Conservation (phyloP, 2,888 invertebrate species). For the Disparrhopalites patrizii region DNA sequence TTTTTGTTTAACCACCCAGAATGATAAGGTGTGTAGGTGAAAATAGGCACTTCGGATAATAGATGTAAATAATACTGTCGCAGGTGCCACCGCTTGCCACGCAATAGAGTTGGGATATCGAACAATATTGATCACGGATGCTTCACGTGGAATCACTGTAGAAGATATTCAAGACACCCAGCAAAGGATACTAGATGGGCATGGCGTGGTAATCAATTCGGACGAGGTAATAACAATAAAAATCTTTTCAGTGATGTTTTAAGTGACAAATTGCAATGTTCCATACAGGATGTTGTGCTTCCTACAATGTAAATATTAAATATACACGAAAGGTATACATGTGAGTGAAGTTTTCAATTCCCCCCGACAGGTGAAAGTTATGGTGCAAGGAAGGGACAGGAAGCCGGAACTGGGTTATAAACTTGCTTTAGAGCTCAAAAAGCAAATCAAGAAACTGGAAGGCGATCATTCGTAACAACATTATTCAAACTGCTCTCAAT, state of each 20-base stretch:
- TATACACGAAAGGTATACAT: background rate
- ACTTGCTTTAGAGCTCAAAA: conserved; percentile 74
- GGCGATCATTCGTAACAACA: background rate
- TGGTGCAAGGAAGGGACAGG: conserved; percentile 83
- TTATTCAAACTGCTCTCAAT: no score
- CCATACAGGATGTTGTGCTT: background rate
- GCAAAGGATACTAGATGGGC: conserved; percentile 66
- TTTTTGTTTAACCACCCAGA: no score
- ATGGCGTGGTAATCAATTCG: conserved; percentile 76
- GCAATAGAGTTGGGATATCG: conserved; percentile 87
- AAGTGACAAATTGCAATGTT: background rate
- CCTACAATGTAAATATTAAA: background rate
- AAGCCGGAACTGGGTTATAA: conserved; percentile 84
- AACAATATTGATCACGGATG: conserved; percentile 83
- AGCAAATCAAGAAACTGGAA: conserved; percentile 26
- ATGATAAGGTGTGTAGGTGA: no score
- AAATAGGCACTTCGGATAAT: no score
- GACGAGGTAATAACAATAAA: conserved; percentile 59
- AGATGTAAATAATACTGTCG: no score
- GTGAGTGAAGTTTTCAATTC: conserved; percentile 11
- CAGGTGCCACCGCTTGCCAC: conserved; percentile 82
- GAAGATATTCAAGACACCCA: conserved; percentile 80
- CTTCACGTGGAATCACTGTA: conserved; percentile 80
- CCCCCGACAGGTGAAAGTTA: conserved; percentile 65
- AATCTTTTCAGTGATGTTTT: background rate